Evolutionary conservation across 2,888 invertebrate species (phyloP).

Genomic region (Torymus auratus): DNA sequence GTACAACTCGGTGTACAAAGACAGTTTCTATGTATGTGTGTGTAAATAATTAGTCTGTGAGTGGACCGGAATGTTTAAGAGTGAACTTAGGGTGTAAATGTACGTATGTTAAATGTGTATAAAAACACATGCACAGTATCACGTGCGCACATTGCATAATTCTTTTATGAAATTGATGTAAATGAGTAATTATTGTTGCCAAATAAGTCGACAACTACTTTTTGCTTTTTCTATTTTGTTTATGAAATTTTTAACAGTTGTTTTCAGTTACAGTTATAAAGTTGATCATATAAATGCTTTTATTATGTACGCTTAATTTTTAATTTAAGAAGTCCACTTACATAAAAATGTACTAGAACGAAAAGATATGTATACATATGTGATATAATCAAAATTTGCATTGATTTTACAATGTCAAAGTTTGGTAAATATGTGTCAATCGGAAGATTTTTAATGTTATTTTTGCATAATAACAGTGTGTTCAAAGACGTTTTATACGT

Average conservation of each 20-base stretch:
- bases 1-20: constrained; percentile 50
- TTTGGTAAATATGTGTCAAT: constrained; percentile 32
- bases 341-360: not conserved
- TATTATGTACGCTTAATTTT: constrained; percentile 7
- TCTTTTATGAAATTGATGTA: constrained; percentile 52
- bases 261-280: constrained; percentile 21
- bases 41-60: constrained; percentile 49
- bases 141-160: constrained; percentile 46
- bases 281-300: constrained; percentile 24
- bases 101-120: constrained; percentile 37
- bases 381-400: constrained; percentile 42
- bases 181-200: constrained; percentile 44
- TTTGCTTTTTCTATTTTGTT: constrained; percentile 35
- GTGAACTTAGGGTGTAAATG: constrained; percentile 30
- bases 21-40: constrained; percentile 31
- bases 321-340: not conserved
- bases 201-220: constrained; percentile 24
- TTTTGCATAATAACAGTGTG: constrained; percentile 32
- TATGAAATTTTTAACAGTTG: constrained; percentile 33
- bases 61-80: not conserved
- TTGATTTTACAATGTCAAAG: constrained; percentile 19
- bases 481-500: constrained; percentile 14
- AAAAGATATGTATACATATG: constrained; percentile 6
- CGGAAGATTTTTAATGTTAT: constrained; percentile 25
- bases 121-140: constrained; percentile 36